These are phyloP conservation scores for Andrena camellia DNA, from an alignment of 2,888 invertebrate species.

Conservation along the genomic window DNA sequence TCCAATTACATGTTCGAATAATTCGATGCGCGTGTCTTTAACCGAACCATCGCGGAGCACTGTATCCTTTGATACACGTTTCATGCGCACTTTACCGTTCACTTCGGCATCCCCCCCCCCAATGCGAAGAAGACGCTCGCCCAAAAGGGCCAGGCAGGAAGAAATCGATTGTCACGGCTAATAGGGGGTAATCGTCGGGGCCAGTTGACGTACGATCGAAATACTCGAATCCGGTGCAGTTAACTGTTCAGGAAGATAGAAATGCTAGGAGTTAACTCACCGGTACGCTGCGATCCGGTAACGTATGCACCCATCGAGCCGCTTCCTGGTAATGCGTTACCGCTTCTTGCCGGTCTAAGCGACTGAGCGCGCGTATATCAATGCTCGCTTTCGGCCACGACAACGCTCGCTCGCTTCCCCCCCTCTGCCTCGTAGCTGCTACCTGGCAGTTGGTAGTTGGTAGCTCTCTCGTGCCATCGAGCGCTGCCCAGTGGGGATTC, in stretches of 20 bases:
- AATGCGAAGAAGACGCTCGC: neutral
- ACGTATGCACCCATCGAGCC: constrained; percentile 77
- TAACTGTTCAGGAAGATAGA: constrained; percentile 68
- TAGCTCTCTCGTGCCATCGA: constrained; percentile 11
- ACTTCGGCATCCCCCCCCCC: neutral
- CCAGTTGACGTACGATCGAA: constrained; percentile 64
- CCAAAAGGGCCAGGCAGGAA: constrained; percentile 20
- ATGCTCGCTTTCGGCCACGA: constrained; percentile 65
- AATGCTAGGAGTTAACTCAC: constrained; percentile 66
- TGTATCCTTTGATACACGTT: neutral
- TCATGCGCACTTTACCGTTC: neutral
- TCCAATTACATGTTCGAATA: constrained; percentile 18
- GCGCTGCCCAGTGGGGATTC: constrained; percentile 50
- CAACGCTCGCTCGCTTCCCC: constrained; percentile 44
- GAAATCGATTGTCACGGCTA: constrained; percentile 51
- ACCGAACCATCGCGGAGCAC: neutral
- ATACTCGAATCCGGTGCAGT: constrained; percentile 71
- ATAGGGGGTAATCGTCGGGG: constrained; percentile 58
- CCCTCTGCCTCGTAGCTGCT: neutral
- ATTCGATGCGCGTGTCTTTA: constrained; percentile 1
- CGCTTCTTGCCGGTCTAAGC: constrained; percentile 70
- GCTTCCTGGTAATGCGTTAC: constrained; percentile 79
- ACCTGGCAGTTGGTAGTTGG: neutral
- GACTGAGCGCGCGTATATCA: constrained; percentile 72
- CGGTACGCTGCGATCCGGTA: constrained; percentile 71